Evolutionary conservation across 2,888 invertebrate species (phyloP).

Genomic region (Azorinus chamasolen): DNA sequence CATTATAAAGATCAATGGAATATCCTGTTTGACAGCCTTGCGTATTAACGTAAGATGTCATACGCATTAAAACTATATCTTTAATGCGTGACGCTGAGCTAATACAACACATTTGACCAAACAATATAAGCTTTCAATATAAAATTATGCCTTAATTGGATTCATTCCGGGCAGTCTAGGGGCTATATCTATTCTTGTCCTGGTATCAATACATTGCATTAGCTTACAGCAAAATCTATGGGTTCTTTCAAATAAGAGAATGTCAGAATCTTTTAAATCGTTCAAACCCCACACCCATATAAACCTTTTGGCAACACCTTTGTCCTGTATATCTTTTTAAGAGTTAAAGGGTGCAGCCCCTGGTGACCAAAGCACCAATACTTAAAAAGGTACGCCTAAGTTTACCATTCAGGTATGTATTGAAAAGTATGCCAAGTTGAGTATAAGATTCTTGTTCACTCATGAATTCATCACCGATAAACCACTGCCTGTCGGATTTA

Average conservation of each 20-base stretch:
- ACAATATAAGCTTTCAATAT: neutral
- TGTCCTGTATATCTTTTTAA: neutral
- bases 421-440: neutral
- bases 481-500: neutral
- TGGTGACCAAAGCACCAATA: neutral
- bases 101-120: slow-evolving; percentile 12
- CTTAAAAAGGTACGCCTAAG: slow-evolving; percentile 7
- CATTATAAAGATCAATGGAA: too few relatives aligned
- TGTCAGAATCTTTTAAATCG: too few relatives aligned
- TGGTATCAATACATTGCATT: too few relatives aligned
- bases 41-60: too few relatives aligned
- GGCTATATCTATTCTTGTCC: neutral
- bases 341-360: slow-evolving; percentile 1
- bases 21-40: too few relatives aligned
- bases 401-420: slow-evolving; percentile 1
- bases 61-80: neutral
- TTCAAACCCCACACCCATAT: neutral
- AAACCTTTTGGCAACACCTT: slow-evolving; percentile 5
- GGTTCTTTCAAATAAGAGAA: too few relatives aligned
- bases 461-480: neutral
- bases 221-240: too few relatives aligned
- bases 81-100: neutral
- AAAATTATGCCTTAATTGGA: neutral
- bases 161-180: neutral
- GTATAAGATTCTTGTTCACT: neutral